Evolutionary conservation across 2,113 vertebrate species (phyloP).

Genomic region (Heteronetta atricapilla): DNA sequence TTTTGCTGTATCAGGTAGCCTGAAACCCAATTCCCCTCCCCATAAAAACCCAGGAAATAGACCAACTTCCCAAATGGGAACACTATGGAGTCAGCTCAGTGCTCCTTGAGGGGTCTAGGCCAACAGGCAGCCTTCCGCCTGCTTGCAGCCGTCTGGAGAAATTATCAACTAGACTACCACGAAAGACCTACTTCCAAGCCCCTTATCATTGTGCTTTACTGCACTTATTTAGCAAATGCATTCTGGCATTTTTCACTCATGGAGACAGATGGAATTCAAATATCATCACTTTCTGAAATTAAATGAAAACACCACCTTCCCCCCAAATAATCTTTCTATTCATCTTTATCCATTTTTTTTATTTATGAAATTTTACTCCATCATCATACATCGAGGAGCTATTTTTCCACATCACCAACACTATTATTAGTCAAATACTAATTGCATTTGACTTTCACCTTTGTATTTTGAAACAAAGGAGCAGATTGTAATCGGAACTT

Average conservation of each 20-base stretch:
- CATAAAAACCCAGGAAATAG: neutral
- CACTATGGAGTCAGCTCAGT: fast-evolving
- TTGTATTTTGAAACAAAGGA: neutral
- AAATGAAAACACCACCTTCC: neutral
- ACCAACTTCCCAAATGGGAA: neutral
- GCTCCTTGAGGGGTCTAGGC: neutral
- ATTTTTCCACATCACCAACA: neutral
- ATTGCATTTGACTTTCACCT: neutral
- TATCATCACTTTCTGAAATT: neutral
- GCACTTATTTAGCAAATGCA: neutral
- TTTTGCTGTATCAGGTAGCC: neutral
- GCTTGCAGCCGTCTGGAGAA: neutral
- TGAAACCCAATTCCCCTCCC: neutral
- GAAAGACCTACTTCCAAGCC: neutral
- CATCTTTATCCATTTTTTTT: neutral
- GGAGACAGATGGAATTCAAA: neutral
- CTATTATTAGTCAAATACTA: neutral
- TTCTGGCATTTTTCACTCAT: neutral
- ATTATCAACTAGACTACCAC: neutral
- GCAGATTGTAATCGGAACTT: neutral
- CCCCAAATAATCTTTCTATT: neutral
- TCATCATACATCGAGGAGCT: neutral
- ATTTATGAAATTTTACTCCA: neutral
- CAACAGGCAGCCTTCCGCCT: fast-evolving
- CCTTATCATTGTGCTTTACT: neutral